Evolutionary conservation across 2,797 vertebrate genomes (phyloP).

Genomic region (Takifugu rubripes): DNA sequence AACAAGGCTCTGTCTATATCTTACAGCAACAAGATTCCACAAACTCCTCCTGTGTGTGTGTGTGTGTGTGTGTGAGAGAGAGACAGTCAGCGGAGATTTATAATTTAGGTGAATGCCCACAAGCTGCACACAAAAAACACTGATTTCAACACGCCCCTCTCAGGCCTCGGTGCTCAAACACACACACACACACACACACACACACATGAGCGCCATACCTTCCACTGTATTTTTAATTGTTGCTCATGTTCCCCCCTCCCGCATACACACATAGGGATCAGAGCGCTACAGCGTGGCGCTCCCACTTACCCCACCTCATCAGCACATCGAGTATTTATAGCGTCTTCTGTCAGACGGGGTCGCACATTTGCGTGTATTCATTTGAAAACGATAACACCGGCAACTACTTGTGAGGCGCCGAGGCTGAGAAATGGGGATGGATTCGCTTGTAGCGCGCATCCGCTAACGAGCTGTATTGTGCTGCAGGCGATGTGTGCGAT

Average conservation of each 20-base stretch:
- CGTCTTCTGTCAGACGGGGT: constrained; percentile 57
- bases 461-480: constrained; percentile 75
- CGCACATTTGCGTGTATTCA: constrained; percentile 64
- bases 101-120: constrained; percentile 73
- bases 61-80: constrained; percentile 15
- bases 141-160: constrained; percentile 59
- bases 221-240: constrained; percentile 65
- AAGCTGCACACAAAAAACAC: constrained; percentile 58
- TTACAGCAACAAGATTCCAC: constrained; percentile 48
- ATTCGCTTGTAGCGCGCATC: constrained; percentile 65
- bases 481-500: constrained; percentile 69
- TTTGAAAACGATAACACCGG: constrained; percentile 75
- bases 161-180: constrained; percentile 42
- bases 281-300: constrained; percentile 23
- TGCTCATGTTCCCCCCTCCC: constrained; percentile 45
- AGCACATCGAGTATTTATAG: constrained; percentile 56
- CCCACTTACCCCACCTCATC: constrained; percentile 21
- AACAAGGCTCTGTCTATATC: constrained; percentile 65
- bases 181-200: constrained; percentile 7
- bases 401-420: constrained; percentile 66
- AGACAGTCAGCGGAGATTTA: constrained; percentile 54
- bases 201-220: constrained; percentile 15
- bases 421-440: constrained; percentile 55
- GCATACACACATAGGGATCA: constrained; percentile 39
- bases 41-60: constrained; percentile 12